phyloP scores from a whole-genome alignment of 1,140 invertebrate genomes.

The Ceratoteleas bidentatus region DNA sequence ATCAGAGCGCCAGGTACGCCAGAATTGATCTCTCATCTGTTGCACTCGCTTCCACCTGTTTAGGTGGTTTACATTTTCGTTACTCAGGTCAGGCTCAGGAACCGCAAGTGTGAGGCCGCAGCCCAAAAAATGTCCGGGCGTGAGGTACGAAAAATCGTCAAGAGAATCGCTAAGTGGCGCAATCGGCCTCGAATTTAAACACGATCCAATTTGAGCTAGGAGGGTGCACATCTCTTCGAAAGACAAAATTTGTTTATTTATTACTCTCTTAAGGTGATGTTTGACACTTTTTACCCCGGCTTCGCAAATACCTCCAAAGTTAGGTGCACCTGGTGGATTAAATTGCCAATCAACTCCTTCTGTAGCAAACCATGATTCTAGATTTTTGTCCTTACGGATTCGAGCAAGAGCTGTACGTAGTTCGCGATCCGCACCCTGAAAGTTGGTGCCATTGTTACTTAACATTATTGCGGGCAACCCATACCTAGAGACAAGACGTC shows the following conservation, averaged over 20 bases:
- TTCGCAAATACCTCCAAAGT: constrained; percentile 62
- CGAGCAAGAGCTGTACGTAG: constrained; percentile 1
- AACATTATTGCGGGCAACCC: constrained; percentile 1
- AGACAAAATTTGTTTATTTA: constrained; percentile 36
- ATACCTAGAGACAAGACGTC: constrained; percentile 12
- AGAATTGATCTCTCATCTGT: constrained; percentile 14
- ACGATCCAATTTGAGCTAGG: neutral
- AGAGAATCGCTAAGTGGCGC: neutral
- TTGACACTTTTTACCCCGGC: constrained; percentile 52
- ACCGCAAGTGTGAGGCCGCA: neutral
- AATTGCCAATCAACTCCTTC: constrained; percentile 48
- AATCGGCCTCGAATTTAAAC: constrained; percentile 6
- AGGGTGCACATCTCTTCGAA: constrained; percentile 40
- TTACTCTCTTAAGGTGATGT: constrained; percentile 1
- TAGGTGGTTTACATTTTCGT: constrained; percentile 6
- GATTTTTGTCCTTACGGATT: neutral
- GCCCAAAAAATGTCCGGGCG: constrained; percentile 8
- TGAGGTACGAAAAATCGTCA: constrained; percentile 16
- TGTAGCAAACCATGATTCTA: neutral
- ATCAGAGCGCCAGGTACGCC: constrained; percentile 13
- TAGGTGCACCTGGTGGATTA: constrained; percentile 46
- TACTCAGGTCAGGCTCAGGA: constrained; percentile 17
- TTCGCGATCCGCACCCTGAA: constrained; percentile 28
- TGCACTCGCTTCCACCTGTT: constrained; percentile 9
- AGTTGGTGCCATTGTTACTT: constrained; percentile 39